Base-by-base conservation (phyloP, 2,113 vertebrate species). In the Paramisgurnus dabryanus region DNA sequence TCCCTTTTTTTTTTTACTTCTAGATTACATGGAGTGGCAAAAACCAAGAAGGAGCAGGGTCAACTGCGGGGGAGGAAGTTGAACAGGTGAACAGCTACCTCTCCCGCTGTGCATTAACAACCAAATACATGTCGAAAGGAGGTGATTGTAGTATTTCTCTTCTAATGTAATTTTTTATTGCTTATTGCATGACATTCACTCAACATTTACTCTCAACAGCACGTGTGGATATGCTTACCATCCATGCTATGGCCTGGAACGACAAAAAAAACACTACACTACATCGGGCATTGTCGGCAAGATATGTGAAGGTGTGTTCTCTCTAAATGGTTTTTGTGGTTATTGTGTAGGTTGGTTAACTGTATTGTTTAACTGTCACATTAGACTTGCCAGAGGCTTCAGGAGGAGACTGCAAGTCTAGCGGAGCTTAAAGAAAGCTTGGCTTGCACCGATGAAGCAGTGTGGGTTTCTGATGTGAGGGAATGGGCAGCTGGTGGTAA, bases 61-160 rank as follows among this genome's bases (percentile, higher is more conserved):
- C 73, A 41, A 49, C 60, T 40, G 18, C 50, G 11, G 76, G 76
- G 9, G 65, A 67, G 57, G 68, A 74, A 41, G 79, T 81, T 34
- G 78, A 81, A 50, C 61, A 80, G 65, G 70, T 80, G 7, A 74
- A 80, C 61, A 74, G 79, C 47, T 67, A n/a, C 79, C 79, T 80
- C 61, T 80, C 79, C 34, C 57, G 79, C 22, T 61, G 22, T 66
- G 79, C 79, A 39, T 58, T 75, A 27, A 72, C 55, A 6, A 74
- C 79, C 18, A 80, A 80, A 39, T 75, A 74, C 69, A 80, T 74
- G 79, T 74, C 70, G 2, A 80, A 80, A 80, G 58, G 39, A 80
- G 61, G 79, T 80, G 10, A 57, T 65, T 22, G 60, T 40, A 18
- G n/a, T 80, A 64, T 80, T 40, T 72, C 13, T 39, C 15, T 47